Percentiles rank a stretch among this genome's conserved stretches.
Evolutionary conservation across 2,888 invertebrate species (phyloP).

Genomic region (Falcaria lacertinaria): DNA sequence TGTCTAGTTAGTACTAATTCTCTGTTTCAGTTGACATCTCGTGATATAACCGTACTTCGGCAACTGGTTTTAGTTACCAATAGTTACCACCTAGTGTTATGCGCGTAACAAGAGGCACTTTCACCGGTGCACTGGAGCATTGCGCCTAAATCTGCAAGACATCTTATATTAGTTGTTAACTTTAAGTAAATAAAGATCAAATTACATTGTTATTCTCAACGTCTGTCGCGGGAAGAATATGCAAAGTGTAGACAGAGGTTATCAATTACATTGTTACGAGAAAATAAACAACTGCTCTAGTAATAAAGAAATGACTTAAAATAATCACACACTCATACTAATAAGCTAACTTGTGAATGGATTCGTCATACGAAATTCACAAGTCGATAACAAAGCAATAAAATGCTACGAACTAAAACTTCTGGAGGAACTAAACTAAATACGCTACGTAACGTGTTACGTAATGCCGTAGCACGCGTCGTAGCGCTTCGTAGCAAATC

Average conservation of each 20-base stretch:
- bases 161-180: not conserved
- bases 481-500: conserved; percentile 42
- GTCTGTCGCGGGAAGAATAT: too few species aligned
- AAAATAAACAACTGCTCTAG: too few species aligned
- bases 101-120: not conserved
- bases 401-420: not conserved
- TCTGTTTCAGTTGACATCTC: not conserved
- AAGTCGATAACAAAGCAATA: not conserved
- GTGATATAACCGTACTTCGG: conserved; percentile 1
- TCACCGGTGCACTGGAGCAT: not conserved
- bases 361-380: not conserved
- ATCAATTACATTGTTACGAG: too few species aligned
- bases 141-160: not conserved
- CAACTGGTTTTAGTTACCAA: not conserved
- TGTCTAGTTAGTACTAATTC: not conserved
- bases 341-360: too few species aligned
- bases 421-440: conserved; percentile 17
- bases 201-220: too few species aligned
- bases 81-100: not conserved
- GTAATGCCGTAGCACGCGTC: conserved; percentile 36
- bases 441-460: conserved; percentile 29
- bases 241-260: too few species aligned
- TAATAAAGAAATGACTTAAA: too few species aligned
- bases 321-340: too few species aligned
- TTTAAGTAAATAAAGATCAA: too few species aligned